Conservation (phyloP, 2,113 vertebrate species). For the Echinops telfairi region DNA sequence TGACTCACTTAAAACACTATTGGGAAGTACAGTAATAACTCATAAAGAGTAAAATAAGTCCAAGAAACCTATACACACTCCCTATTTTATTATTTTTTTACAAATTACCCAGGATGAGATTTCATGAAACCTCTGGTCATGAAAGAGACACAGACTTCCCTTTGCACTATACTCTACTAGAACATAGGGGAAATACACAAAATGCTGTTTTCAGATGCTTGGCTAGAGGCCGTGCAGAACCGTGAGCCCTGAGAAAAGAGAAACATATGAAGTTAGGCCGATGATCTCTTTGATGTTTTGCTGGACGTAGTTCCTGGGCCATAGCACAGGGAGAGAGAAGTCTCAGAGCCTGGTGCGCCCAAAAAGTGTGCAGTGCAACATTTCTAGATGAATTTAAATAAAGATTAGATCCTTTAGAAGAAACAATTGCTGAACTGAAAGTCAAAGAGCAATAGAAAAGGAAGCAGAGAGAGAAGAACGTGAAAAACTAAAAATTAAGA, state of each 20-base stretch:
- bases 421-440: neutral
- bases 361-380: neutral
- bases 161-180: neutral
- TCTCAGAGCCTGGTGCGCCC: neutral
- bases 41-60: slow-evolving; percentile 41
- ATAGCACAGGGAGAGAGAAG: neutral
- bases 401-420: neutral
- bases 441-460: neutral
- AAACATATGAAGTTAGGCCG: neutral
- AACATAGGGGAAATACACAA: neutral
- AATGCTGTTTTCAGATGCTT: neutral
- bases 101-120: neutral
- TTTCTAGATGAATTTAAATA: neutral
- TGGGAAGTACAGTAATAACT: neutral
- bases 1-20: slow-evolving; percentile 54
- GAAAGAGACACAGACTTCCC: neutral
- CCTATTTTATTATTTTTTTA: slow-evolving; percentile 6
- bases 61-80: neutral
- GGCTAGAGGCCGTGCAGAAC: neutral
- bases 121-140: neutral
- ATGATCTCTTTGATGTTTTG: neutral
- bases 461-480: neutral
- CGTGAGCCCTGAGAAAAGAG: neutral
- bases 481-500: neutral
- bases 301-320: neutral